A percentile compares a stretch with the other conserved stretches of the same genome.
phyloP scores from a whole-genome alignment of 2,113 vertebrate species.

The Chlorodrepanis virens region DNA sequence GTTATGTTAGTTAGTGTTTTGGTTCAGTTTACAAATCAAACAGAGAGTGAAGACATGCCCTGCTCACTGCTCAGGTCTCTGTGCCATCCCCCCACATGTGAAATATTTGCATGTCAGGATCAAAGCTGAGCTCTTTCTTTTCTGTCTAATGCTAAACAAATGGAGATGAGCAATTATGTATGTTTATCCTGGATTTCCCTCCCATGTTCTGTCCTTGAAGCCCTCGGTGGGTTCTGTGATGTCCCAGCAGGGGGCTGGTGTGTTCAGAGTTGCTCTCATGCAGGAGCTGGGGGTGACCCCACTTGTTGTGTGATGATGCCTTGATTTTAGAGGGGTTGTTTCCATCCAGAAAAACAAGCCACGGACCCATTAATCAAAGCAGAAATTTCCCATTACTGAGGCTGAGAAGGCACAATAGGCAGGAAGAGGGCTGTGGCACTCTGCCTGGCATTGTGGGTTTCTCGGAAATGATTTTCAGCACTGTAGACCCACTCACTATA shows the following conservation, averaged over 20 bases:
- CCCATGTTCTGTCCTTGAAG: not conserved
- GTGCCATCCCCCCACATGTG: not conserved
- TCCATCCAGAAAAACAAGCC: not conserved
- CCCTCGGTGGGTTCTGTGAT: not conserved
- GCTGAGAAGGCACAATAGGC: not conserved
- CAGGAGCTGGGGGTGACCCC: not conserved
- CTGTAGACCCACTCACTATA: not conserved
- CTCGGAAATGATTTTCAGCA: not conserved
- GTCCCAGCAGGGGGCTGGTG: not conserved
- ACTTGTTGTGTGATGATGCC: accelerated
- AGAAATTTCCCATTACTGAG: not conserved
- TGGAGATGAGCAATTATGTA: not conserved
- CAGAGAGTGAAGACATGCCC: accelerated
- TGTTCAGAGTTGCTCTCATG: accelerated
- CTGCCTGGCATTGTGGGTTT: not conserved
- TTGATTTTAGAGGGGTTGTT: not conserved
- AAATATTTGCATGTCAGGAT: not conserved
- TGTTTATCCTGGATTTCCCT: not conserved
- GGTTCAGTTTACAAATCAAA: not conserved
- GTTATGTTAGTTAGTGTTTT: not conserved
- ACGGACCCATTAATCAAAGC: not conserved
- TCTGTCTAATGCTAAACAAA: not conserved
- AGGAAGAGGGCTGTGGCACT: not conserved
- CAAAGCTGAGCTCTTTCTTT: not conserved
- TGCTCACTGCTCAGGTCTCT: not conserved